These are phyloP conservation scores for Tachina lurida DNA, from an alignment of 2,888 invertebrate genomes.

Conservation along the genomic window DNA sequence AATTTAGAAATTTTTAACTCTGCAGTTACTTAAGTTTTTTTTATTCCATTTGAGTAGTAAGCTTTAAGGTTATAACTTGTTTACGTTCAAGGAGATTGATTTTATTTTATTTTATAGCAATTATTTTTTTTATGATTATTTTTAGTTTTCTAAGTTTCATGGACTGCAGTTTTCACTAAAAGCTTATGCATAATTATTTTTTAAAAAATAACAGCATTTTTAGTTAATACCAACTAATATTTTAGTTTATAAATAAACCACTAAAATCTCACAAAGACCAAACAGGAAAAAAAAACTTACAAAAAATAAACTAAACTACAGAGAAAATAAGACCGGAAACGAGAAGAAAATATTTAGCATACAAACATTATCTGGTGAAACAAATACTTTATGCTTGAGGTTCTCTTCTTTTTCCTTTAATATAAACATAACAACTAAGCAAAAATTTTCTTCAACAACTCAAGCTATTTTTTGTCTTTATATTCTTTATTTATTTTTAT, in stretches of 20 bases:
- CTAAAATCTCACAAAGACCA: slow-evolving; percentile 31
- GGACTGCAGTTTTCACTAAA: background rate
- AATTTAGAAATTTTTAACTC: no score
- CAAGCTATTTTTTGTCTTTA: background rate
- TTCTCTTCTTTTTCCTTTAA: background rate
- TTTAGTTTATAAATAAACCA: slow-evolving; percentile 22
- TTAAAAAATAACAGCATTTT: background rate
- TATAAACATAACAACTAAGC: slow-evolving; percentile 4
- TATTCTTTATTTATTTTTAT: background rate
- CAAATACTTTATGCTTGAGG: slow-evolving; percentile 27
- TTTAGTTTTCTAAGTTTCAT: background rate
- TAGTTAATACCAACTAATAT: background rate
- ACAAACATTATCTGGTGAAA: slow-evolving; percentile 37
- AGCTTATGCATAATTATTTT: background rate
- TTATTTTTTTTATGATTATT: background rate
- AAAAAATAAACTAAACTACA: slow-evolving; percentile 2
- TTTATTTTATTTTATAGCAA: no score
- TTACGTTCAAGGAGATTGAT: no score
- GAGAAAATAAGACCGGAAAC: slow-evolving; percentile 22
- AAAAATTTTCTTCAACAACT: slow-evolving; percentile 14
- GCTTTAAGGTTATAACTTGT: no score
- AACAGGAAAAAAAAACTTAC: background rate
- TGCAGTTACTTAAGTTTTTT: no score
- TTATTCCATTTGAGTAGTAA: no score
- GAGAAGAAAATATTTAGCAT: slow-evolving; percentile 40